Evolutionary conservation across 2,797 vertebrate species (phyloP).

Genomic region (Falco concolor): DNA sequence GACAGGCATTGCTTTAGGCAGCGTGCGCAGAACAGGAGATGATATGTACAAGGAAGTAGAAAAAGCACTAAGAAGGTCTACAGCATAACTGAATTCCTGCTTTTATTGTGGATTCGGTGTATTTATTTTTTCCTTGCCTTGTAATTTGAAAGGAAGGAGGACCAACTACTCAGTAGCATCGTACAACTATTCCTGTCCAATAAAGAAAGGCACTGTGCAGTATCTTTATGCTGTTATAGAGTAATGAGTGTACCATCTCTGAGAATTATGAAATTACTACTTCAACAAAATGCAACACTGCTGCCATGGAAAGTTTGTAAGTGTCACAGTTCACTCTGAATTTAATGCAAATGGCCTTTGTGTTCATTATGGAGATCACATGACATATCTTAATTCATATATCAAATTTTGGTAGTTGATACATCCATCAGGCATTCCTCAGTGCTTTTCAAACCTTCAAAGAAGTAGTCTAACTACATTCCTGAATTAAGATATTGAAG

Average conservation of each 20-base stretch:
- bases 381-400: conserved; percentile 52
- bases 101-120: neutral
- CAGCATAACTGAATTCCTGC: neutral
- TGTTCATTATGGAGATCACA: conserved; percentile 61
- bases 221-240: conserved; percentile 39
- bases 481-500: conserved; percentile 20
- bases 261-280: conserved; percentile 58
- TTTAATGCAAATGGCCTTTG: conserved; percentile 61
- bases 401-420: conserved; percentile 48
- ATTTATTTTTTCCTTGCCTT: conserved; percentile 61
- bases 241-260: conserved; percentile 41
- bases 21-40: neutral
- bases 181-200: conserved; percentile 21
- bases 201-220: conserved; percentile 29
- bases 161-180: conserved; percentile 30
- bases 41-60: neutral
- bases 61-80: neutral
- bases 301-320: conserved; percentile 64
- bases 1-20: neutral
- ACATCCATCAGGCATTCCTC: conserved; percentile 36
- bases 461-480: conserved; percentile 9
- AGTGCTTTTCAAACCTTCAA: conserved; percentile 27
- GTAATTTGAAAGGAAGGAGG: conserved; percentile 35
- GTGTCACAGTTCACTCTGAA: conserved; percentile 34
- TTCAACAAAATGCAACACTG: conserved; percentile 58